Percentiles rank a stretch among this genome's conserved stretches.
Conservation (phyloP, 2,113 vertebrate genomes). For the Caracal caracal region DNA sequence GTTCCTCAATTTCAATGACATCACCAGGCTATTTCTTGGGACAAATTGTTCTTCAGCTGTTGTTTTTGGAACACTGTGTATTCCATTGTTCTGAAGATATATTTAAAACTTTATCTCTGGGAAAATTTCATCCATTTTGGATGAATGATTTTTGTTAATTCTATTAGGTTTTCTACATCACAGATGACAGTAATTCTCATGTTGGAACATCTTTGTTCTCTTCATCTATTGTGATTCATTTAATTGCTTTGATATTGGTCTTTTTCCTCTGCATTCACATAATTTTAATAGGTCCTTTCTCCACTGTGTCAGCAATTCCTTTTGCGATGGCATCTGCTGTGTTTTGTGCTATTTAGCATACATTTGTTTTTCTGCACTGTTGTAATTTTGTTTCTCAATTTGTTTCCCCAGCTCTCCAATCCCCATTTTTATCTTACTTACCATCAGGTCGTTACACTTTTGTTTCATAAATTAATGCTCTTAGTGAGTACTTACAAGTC, state of each 20-base stretch:
- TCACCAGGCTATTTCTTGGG: neutral
- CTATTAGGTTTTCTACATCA: neutral
- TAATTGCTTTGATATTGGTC: constrained; percentile 43
- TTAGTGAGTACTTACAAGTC: neutral
- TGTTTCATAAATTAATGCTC: neutral
- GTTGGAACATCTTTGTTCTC: neutral
- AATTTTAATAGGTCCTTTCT: neutral
- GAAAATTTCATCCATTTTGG: neutral
- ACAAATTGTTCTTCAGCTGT: constrained; percentile 9
- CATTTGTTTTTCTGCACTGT: neutral
- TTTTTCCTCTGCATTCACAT: neutral
- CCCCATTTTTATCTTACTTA: neutral
- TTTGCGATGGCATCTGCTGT: constrained; percentile 30
- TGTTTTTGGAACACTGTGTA: neutral
- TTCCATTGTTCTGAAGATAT: neutral
- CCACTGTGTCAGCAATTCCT: neutral
- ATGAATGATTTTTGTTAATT: neutral
- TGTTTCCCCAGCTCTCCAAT: neutral
- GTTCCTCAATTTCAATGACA: neutral
- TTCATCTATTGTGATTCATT: constrained; percentile 14
- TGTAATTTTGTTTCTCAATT: neutral
- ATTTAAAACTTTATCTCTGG: constrained; percentile 39
- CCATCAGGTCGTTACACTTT: neutral
- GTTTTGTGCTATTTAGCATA: neutral
- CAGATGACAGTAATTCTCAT: neutral